Base-by-base conservation (phyloP, 2,797 vertebrate species). In the Mallotus villosus region DNA sequence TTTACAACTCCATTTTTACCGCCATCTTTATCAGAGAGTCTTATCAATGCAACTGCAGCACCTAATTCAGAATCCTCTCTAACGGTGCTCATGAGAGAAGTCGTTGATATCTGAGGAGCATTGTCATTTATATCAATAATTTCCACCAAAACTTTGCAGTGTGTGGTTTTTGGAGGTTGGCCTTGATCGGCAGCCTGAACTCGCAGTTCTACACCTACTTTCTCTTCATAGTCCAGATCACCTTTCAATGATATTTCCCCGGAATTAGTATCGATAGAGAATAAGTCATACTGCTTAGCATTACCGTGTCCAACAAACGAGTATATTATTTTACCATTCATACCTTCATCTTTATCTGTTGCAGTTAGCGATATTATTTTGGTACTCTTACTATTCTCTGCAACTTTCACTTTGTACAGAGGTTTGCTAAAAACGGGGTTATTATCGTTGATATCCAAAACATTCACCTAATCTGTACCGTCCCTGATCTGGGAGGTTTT, bases 361-460 rank as follows among this genome's bases (percentile, higher is more conserved):
- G 88, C 88, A 71, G 75, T 85, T 24, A 29, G 29, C 2, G 29
- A 82, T 19, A 89, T 63, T n/a, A 90, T 57, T 8, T 57, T 21
- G 3, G 77, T 82, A 27, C 79, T 82, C 6, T 74, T 7, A 0
- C 81, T 16, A 8, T 89, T 85, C 72, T 91, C 87, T 2, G 1
- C 34, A 22, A 89, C 70, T 24, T 41, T 81, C 2, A 86, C 67
- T 0, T 63, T 72, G 34, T 88, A 89, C 4, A 78, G 72, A 0
- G 80, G 29, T 19, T 83, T 81, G 57, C 68, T 78, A 53, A 91
- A 91, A 6, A 80, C 14, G 0, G 89, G 88, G 3, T 66, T 78
- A n/a, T 91, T 87, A 57, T 89, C 87, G 4, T 91, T 90, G 3
- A 1, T 74, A 69, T 89, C 88, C 1, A 85, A 1, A 17, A 91